These are phyloP conservation scores for Mythimna albipuncta DNA, from an alignment of 2,888 invertebrate species.

Conservation along the genomic window DNA sequence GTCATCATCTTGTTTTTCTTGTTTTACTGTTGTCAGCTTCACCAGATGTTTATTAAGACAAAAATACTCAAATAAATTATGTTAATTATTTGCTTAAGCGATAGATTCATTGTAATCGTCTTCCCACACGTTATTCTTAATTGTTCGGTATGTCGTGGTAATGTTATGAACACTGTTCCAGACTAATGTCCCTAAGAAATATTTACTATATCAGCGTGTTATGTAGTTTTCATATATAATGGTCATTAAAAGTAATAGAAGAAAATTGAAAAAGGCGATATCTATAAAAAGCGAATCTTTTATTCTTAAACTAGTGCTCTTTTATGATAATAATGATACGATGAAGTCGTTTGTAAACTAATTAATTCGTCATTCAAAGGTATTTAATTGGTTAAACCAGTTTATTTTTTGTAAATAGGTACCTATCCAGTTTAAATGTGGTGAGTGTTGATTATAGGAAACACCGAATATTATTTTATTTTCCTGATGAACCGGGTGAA, in stretches of 20 bases:
- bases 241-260: neutral
- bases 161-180: neutral
- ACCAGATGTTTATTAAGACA: conserved; percentile 1
- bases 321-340: neutral
- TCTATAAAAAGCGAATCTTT: neutral
- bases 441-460: neutral
- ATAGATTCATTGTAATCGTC: conserved; percentile 18
- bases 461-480: neutral
- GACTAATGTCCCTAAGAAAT: neutral
- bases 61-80: conserved; percentile 10
- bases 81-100: conserved; percentile 33
- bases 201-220: neutral
- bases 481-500: neutral
- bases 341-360: conserved; percentile 6
- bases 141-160: conserved; percentile 17
- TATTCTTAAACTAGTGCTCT: neutral
- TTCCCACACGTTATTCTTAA: conserved; percentile 49
- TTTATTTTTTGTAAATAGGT: neutral
- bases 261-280: neutral
- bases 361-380: conserved; percentile 32
- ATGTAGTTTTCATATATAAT: neutral
- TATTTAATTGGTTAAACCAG: conserved; percentile 15
- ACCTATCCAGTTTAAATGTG: neutral
- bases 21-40: neutral
- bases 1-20: neutral